These are phyloP conservation scores for Acanthopleura granulata DNA, from an alignment of 2,888 invertebrate species.

Conservation along the genomic window DNA sequence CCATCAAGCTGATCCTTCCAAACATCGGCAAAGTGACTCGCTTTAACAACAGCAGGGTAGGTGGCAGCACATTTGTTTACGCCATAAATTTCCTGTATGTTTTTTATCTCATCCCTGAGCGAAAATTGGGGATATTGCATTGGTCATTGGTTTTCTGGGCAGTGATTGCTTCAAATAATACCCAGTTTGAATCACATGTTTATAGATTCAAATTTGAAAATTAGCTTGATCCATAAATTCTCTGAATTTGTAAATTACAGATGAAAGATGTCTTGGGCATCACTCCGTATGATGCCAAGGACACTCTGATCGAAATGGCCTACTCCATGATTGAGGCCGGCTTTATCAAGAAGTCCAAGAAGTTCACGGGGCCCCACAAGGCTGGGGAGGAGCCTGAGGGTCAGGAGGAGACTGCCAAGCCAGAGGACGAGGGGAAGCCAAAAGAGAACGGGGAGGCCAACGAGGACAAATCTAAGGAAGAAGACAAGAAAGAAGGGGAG, in stretches of 20 bases:
- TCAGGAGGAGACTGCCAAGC: slow-evolving; percentile 27
- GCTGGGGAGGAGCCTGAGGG: slow-evolving; percentile 23
- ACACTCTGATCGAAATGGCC: slow-evolving; percentile 72
- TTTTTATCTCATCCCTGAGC: no score
- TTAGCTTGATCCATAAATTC: no score
- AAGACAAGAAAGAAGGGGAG: slow-evolving; percentile 21
- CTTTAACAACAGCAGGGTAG: slow-evolving; percentile 61
- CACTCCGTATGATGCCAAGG: slow-evolving; percentile 68
- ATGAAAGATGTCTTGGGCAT: slow-evolving; percentile 71
- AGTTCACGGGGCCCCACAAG: slow-evolving; percentile 43
- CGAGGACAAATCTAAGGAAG: slow-evolving; percentile 18
- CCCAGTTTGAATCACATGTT: no score
- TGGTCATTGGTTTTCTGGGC: no score
- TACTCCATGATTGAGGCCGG: slow-evolving; percentile 72
- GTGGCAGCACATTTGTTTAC: slow-evolving; percentile 18
- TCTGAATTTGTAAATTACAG: slow-evolving; percentile 45
- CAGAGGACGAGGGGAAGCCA: slow-evolving; percentile 21
- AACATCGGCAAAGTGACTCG: slow-evolving; percentile 64
- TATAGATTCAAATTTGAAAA: no score
- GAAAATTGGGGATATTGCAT: no score
- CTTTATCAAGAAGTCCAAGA: slow-evolving; percentile 67
- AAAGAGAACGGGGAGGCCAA: slow-evolving; percentile 24
- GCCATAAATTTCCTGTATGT: no score
- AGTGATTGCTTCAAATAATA: no score
- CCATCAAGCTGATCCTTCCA: slow-evolving; percentile 69